Conservation (phyloP, 2,888 invertebrate species). For the Frankliniella intonsa region DNA sequence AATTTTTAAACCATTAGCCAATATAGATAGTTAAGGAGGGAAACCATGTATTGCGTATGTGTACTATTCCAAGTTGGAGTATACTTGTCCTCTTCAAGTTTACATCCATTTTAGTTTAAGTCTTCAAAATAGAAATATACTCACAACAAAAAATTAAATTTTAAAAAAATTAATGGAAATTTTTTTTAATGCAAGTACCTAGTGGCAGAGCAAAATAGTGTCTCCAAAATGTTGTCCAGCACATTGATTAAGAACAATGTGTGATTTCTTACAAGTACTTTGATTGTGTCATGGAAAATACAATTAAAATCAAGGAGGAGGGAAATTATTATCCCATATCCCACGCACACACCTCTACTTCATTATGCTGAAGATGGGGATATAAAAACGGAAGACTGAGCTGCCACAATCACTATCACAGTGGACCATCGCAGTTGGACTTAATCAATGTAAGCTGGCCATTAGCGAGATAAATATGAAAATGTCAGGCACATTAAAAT, state of each 20-base stretch:
- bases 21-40: too few relatives aligned
- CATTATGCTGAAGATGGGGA: background rate
- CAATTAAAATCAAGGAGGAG: slow-evolving; percentile 7
- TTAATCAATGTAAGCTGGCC: background rate
- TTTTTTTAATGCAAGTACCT: background rate
- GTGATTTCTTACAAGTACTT: slow-evolving; percentile 22
- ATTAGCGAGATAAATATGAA: background rate
- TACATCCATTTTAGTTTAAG: background rate
- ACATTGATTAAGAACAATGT: slow-evolving; percentile 15
- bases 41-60: background rate
- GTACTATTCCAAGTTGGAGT: background rate
- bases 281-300: slow-evolving; percentile 12
- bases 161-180: background rate
- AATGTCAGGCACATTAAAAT: background rate
- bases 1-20: background rate
- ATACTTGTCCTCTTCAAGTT: background rate
- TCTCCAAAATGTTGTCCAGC: background rate
- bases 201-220: background rate
- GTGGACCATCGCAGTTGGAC: slow-evolving; percentile 6
- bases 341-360: background rate
- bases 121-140: background rate
- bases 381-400: slow-evolving; percentile 2
- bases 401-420: slow-evolving; percentile 24
- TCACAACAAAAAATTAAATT: too few relatives aligned
- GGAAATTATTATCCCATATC: background rate